A percentile compares a stretch with the other conserved stretches of the same genome.
phyloP scores from a whole-genome alignment of 2,113 vertebrate genomes.

The Otis tarda region DNA sequence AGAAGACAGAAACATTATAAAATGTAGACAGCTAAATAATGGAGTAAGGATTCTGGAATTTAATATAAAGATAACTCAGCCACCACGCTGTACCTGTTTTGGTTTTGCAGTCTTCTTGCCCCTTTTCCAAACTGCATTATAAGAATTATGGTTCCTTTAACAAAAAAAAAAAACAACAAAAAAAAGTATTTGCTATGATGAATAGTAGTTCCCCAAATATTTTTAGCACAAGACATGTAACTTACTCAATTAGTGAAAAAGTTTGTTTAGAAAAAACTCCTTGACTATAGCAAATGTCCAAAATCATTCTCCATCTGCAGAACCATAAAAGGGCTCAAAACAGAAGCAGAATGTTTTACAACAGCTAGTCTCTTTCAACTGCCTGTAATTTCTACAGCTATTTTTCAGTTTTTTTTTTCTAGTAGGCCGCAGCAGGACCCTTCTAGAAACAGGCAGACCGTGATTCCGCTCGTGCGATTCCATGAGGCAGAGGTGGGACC shows the following conservation, averaged over 20 bases:
- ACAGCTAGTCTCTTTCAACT: conserved; percentile 61
- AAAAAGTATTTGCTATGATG: background rate
- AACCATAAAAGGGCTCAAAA: conserved; percentile 66
- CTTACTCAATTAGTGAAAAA: conserved; percentile 38
- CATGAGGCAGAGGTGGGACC: background rate
- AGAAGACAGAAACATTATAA: conserved; percentile 43
- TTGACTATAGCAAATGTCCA: conserved; percentile 29
- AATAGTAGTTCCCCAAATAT: conserved; percentile 33
- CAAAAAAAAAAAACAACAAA: background rate
- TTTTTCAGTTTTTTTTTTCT: background rate
- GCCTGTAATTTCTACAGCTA: conserved; percentile 22
- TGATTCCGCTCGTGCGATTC: background rate
- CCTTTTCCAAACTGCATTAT: background rate
- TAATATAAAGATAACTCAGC: conserved; percentile 3
- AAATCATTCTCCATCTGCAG: conserved; percentile 53
- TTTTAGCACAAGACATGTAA: conserved; percentile 43
- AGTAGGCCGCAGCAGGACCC: background rate
- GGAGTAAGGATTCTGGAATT: conserved; percentile 45
- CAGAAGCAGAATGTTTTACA: conserved; percentile 48
- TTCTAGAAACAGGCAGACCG: background rate
- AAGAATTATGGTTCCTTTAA: background rate
- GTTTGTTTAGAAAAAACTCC: conserved; percentile 57
- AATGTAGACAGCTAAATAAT: conserved; percentile 33
- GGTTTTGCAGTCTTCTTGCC: background rate
- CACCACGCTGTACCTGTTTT: background rate